Conservation (phyloP, 2,113 vertebrate species). For the Anarhynchus alexandrinus region DNA sequence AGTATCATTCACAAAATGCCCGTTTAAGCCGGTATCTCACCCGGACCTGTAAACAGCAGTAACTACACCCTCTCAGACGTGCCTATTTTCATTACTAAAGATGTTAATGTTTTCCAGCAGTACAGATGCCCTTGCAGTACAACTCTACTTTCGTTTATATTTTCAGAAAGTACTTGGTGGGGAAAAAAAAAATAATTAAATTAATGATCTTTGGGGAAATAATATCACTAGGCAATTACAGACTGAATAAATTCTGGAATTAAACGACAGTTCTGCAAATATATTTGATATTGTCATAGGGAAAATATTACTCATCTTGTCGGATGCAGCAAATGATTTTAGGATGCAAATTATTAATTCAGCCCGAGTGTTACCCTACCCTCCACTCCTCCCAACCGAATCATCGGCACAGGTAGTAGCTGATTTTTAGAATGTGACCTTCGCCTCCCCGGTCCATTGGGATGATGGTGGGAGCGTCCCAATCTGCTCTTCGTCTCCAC, state of each 20-base stretch:
- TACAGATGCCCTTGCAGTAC: not conserved
- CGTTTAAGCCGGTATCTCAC: not conserved
- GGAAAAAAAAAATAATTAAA: not conserved
- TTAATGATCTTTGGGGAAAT: not conserved
- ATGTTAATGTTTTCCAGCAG: not conserved
- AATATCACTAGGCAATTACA: not conserved
- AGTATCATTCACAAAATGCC: not conserved
- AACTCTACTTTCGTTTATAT: not conserved
- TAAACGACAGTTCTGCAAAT: not conserved
- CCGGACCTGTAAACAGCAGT: not conserved
- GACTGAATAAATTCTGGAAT: not conserved
- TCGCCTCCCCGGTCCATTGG: not conserved
- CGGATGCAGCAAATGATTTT: not conserved
- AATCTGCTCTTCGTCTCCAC: too few species aligned
- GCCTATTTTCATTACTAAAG: not conserved
- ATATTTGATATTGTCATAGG: not conserved
- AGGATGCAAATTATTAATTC: not conserved
- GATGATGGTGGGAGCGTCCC: not conserved
- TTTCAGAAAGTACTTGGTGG: not conserved
- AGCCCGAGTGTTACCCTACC: too few species aligned
- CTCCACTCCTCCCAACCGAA: not conserved
- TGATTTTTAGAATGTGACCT: not conserved
- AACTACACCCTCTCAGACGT: not conserved
- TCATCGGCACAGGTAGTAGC: rapidly evolving
- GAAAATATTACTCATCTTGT: not conserved